phyloP scores from a whole-genome alignment of 2,113 vertebrate species.

The Antigone vipio region DNA sequence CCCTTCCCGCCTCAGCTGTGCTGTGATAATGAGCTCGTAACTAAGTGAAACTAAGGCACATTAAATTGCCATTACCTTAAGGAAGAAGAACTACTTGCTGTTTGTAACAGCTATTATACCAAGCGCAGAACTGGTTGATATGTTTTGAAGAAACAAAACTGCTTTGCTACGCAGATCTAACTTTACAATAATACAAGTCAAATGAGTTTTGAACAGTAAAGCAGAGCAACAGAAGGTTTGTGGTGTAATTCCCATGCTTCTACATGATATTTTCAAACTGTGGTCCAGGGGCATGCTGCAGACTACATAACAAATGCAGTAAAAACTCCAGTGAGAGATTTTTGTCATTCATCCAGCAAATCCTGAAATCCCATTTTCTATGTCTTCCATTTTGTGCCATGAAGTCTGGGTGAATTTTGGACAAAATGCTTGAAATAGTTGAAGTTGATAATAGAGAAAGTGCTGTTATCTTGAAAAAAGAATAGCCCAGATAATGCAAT shows the following conservation, averaged over 20 bases:
- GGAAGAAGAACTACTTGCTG: not conserved
- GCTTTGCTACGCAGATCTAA: not conserved
- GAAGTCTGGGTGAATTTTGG: not conserved
- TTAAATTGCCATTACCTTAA: rapidly evolving
- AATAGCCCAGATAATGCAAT: not conserved
- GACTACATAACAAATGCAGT: rapidly evolving
- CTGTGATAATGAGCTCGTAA: rapidly evolving
- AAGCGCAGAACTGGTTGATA: not conserved
- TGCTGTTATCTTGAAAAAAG: not conserved
- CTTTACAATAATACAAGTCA: not conserved
- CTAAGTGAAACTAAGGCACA: rapidly evolving
- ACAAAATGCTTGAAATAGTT: not conserved
- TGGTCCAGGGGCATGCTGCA: not conserved
- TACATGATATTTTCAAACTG: rapidly evolving
- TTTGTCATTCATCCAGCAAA: not conserved
- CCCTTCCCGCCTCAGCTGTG: not conserved
- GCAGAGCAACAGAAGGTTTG: not conserved
- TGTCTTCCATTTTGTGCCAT: not conserved
- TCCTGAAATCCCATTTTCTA: not conserved
- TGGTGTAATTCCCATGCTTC: not conserved
- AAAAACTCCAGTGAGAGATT: not conserved
- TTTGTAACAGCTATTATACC: rapidly evolving
- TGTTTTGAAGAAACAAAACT: not conserved
- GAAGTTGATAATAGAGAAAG: not conserved
- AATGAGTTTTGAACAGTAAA: not conserved